These are phyloP conservation scores for Mixornis gularis DNA, from an alignment of 2,113 vertebrate species.

Conservation along the genomic window DNA sequence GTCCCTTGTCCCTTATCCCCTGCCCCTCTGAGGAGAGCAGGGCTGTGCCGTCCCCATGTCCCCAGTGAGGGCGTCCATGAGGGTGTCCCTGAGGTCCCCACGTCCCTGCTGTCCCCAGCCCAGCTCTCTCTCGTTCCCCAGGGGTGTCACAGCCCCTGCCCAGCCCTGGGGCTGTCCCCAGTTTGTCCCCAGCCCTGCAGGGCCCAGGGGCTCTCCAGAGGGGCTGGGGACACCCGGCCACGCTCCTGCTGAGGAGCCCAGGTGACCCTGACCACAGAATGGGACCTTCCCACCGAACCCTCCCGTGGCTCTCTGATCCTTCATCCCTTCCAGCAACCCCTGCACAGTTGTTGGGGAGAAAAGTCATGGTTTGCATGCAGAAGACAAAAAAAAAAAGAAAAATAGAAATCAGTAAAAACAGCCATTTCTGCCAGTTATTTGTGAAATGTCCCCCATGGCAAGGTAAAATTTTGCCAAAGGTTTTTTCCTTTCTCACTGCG, in stretches of 20 bases:
- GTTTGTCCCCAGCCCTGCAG: background rate
- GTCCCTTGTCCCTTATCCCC: background rate
- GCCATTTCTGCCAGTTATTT: rapidly evolving
- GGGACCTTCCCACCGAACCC: background rate
- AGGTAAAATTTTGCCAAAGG: background rate
- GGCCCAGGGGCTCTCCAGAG: no score
- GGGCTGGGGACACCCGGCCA: background rate
- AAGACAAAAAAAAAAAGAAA: no score
- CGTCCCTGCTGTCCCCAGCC: background rate
- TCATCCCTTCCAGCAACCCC: background rate
- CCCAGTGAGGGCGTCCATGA: background rate
- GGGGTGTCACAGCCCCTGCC: background rate
- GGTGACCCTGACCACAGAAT: rapidly evolving
- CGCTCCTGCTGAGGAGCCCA: background rate
- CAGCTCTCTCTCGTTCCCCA: background rate
- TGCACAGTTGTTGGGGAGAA: rapidly evolving
- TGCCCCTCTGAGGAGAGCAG: background rate
- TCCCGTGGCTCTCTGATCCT: background rate
- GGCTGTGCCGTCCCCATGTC: background rate
- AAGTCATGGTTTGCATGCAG: rapidly evolving
- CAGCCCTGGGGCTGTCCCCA: background rate
- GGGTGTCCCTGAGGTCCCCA: no score
- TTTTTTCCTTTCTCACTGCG: background rate
- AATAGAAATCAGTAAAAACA: background rate
- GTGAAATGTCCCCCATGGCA: background rate